These are phyloP conservation scores for Gavia stellata DNA, from an alignment of 2,113 vertebrate species.

Conservation along the genomic window DNA sequence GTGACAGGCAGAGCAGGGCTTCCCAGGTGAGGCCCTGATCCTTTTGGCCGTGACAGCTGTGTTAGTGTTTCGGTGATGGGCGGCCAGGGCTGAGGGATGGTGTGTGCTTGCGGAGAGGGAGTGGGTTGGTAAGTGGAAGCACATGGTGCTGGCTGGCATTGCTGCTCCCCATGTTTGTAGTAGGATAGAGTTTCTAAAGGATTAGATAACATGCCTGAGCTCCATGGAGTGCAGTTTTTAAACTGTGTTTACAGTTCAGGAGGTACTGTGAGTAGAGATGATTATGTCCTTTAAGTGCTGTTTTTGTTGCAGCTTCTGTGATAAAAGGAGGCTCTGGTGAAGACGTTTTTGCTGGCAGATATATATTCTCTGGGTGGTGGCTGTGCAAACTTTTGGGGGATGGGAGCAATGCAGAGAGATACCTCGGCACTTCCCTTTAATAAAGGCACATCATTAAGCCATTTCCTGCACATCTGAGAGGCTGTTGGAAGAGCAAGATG, in stretches of 20 bases:
- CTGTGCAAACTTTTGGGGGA: conserved; percentile 11
- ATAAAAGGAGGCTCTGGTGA: background rate
- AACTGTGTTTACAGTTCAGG: conserved; percentile 43
- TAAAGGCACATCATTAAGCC: conserved; percentile 28
- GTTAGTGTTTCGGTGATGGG: background rate
- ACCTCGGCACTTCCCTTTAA: conserved; percentile 23
- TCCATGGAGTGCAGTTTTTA: background rate
- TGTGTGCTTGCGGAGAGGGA: background rate
- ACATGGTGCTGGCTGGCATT: background rate
- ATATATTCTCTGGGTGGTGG: background rate
- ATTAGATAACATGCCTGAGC: conserved; percentile 17
- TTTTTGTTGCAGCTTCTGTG: conserved; percentile 4
- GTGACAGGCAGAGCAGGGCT: background rate
- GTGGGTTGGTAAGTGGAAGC: background rate
- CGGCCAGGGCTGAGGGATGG: accelerated
- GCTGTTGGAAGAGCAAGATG: conserved; percentile 26
- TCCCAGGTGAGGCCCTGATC: accelerated
- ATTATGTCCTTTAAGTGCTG: conserved; percentile 45
- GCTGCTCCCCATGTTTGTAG: background rate
- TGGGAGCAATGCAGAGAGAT: background rate
- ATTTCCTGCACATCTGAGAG: conserved; percentile 52
- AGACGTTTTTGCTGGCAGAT: background rate
- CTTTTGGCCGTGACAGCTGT: accelerated
- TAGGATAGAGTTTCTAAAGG: conserved; percentile 18
- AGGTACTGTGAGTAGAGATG: conserved; percentile 23